Conservation (phyloP, 2,113 vertebrate genomes). For the Pachycephala philippinensis region DNA sequence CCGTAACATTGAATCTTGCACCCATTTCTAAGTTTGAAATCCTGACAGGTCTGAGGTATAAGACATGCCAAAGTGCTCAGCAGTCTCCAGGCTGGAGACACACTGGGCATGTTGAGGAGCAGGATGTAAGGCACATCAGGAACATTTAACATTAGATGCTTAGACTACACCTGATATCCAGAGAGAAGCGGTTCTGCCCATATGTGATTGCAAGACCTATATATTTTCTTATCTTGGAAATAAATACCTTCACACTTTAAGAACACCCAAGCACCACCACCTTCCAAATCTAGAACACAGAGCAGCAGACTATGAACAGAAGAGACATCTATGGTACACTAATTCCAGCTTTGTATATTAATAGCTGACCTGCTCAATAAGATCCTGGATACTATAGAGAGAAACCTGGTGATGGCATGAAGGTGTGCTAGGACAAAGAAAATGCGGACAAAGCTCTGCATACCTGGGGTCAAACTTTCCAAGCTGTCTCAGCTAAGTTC, state of each 20-base stretch:
- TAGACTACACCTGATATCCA: background rate
- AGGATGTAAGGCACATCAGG: background rate
- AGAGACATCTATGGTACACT: background rate
- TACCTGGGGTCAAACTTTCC: background rate
- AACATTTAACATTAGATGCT: background rate
- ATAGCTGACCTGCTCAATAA: background rate
- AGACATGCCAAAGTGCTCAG: background rate
- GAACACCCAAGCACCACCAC: background rate
- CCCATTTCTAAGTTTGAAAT: background rate
- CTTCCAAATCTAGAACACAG: background rate
- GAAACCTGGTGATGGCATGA: background rate
- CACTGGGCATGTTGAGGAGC: background rate
- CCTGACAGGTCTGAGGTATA: background rate
- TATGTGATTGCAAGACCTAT: background rate
- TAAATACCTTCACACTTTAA: background rate
- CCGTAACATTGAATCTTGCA: background rate
- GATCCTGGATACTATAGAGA: background rate
- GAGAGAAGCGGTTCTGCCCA: background rate
- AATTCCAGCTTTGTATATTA: background rate
- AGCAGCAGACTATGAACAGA: background rate
- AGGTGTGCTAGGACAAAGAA: background rate
- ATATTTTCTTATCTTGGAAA: background rate
- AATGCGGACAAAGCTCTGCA: background rate
- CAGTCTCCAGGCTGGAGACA: background rate
- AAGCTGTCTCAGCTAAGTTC: background rate